Conservation (phyloP, 1,140 invertebrate species). For the Daktulosphaira vitifoliae region DNA sequence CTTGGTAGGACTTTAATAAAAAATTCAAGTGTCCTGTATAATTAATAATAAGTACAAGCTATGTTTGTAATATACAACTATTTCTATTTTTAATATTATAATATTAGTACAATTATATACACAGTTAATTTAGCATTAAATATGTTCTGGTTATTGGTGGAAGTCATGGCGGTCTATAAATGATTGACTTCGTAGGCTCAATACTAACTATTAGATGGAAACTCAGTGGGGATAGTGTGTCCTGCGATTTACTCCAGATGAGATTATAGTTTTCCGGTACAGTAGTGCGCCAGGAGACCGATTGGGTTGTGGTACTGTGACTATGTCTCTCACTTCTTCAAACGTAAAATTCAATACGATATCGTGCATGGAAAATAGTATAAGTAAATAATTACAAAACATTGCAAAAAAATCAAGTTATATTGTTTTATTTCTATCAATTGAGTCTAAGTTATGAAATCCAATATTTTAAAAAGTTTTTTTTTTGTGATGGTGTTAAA, state of each 20-base stretch:
- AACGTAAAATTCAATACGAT: neutral
- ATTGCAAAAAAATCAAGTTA: too few species aligned
- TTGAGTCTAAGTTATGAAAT: neutral
- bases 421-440: neutral
- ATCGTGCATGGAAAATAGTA: neutral
- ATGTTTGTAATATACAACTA: too few species aligned
- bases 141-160: too few species aligned
- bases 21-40: too few species aligned
- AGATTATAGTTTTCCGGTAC: conserved; percentile 5
- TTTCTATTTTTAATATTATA: too few species aligned
- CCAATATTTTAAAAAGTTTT: neutral
- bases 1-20: too few species aligned
- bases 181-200: too few species aligned
- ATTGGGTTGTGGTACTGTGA: conserved; percentile 16
- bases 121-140: too few species aligned
- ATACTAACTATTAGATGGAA: too few species aligned
- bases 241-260: conserved; percentile 1
- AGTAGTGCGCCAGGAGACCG: conserved; percentile 18
- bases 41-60: too few species aligned
- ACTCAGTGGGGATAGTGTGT: conserved; percentile 27
- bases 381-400: neutral
- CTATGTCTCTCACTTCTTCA: conserved; percentile 3
- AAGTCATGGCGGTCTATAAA: too few species aligned
- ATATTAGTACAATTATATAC: too few species aligned
- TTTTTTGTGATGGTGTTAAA: neutral